These are phyloP conservation scores for Cheilosia urbana DNA, from an alignment of 2,888 invertebrate genomes.

Conservation along the genomic window DNA sequence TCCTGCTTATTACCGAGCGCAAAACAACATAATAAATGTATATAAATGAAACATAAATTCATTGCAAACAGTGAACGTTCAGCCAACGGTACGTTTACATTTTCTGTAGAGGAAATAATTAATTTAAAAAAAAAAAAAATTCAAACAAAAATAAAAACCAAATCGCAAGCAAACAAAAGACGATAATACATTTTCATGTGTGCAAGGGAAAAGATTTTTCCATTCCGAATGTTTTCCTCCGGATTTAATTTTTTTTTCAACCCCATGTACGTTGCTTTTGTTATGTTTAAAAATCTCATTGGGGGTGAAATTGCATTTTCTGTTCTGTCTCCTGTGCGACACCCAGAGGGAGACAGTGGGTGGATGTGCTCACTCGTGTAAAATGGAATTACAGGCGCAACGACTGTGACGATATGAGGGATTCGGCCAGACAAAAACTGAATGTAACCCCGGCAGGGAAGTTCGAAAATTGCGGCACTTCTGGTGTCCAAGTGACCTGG, in stretches of 20 bases:
- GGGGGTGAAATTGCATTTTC: slow-evolving; percentile 67
- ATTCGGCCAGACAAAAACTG: neutral
- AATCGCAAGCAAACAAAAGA: slow-evolving; percentile 47
- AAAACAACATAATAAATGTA: slow-evolving; percentile 29
- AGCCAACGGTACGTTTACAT: slow-evolving; percentile 13
- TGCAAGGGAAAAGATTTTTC: slow-evolving; percentile 43
- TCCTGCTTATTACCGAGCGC: slow-evolving; percentile 15
- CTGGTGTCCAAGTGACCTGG: slow-evolving; percentile 71
- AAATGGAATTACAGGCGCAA: slow-evolving; percentile 54
- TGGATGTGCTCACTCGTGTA: slow-evolving; percentile 30
- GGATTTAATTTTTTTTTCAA: slow-evolving; percentile 4
- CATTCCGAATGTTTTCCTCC: slow-evolving; percentile 31
- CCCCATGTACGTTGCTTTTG: slow-evolving; percentile 35
- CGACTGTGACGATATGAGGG: slow-evolving; percentile 37
- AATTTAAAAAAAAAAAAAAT: slow-evolving; percentile 60
- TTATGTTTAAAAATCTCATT: slow-evolving; percentile 57
- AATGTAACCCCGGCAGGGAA: slow-evolving; percentile 20
- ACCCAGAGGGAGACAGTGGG: neutral
- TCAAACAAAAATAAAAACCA: slow-evolving; percentile 14
- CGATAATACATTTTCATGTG: slow-evolving; percentile 54
- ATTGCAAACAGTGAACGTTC: neutral
- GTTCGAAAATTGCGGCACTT: slow-evolving; percentile 44
- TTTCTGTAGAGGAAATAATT: slow-evolving; percentile 39
- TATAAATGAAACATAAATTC: slow-evolving; percentile 38
- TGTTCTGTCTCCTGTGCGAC: slow-evolving; percentile 42